phyloP scores from a whole-genome alignment of 2,113 vertebrate genomes.

The Neopipo cinnamomea region DNA sequence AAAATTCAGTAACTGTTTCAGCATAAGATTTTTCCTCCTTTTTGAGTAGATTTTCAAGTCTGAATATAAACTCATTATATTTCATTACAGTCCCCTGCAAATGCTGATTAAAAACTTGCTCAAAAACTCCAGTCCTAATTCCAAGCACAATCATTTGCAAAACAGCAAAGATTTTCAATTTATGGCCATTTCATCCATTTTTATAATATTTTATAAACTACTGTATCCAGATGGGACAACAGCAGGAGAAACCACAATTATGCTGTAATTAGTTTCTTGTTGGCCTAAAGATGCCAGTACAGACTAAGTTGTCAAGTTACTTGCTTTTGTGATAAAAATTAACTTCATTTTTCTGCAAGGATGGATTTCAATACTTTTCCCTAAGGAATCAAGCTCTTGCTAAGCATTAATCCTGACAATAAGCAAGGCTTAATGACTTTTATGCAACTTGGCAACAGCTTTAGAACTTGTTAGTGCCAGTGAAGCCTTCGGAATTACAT shows the following conservation, averaged over 20 bases:
- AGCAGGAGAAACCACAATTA: neutral
- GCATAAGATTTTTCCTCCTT: neutral
- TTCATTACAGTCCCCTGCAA: neutral
- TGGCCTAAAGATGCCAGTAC: neutral
- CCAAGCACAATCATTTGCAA: neutral
- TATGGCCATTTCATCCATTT: neutral
- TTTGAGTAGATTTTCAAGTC: neutral
- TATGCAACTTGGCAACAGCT: neutral
- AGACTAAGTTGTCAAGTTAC: neutral
- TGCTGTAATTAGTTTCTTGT: neutral
- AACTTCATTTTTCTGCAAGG: conserved; percentile 23
- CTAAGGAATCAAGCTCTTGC: neutral
- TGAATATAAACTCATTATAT: neutral
- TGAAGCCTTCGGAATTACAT: neutral
- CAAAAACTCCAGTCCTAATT: neutral
- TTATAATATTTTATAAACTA: neutral
- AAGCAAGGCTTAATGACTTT: conserved; percentile 24
- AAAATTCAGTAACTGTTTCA: neutral
- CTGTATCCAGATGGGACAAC: neutral
- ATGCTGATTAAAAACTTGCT: neutral
- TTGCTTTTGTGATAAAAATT: conserved; percentile 2
- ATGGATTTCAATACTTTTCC: neutral
- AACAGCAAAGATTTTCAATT: neutral
- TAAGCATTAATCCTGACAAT: neutral
- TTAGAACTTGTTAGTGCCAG: neutral